These are phyloP conservation scores for Pseudomyrmex concolor DNA, from an alignment of 1,140 invertebrate genomes.

Conservation along the genomic window DNA sequence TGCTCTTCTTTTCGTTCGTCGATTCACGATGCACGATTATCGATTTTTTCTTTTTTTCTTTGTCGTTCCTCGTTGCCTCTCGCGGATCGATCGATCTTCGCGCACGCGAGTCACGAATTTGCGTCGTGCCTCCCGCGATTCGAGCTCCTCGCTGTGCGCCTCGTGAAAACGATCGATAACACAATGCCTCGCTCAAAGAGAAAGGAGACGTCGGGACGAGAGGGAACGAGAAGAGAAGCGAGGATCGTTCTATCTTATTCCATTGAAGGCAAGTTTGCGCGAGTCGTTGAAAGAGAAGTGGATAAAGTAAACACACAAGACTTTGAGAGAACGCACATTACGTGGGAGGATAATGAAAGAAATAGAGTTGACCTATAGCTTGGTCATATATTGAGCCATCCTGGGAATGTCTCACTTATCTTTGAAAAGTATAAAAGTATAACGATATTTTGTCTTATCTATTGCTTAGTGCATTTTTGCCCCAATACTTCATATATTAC, in stretches of 20 bases:
- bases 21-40: background rate
- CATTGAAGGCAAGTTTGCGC: constrained; percentile 53
- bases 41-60: constrained; percentile 26
- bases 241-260: constrained; percentile 31
- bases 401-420: background rate
- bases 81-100: constrained; percentile 61
- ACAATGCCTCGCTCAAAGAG: constrained; percentile 69
- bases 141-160: constrained; percentile 48
- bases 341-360: background rate
- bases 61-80: background rate
- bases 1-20: background rate
- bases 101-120: constrained; percentile 68
- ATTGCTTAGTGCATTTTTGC: too few relatives aligned
- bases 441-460: background rate
- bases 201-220: constrained; percentile 53
- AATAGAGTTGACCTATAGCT: background rate
- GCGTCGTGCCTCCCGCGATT: constrained; percentile 45
- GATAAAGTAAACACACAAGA: constrained; percentile 30
- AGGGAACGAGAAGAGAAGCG: constrained; percentile 33
- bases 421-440: background rate
- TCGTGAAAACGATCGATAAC: constrained; percentile 77
- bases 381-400: background rate
- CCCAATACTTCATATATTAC: too few relatives aligned
- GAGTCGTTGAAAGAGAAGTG: constrained; percentile 14
- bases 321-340: background rate